Evolutionary conservation across 2,797 vertebrate genomes (phyloP), one percentile per base, ranked within the genome.

Genomic region (Pagetopsis macropterus): DNA sequence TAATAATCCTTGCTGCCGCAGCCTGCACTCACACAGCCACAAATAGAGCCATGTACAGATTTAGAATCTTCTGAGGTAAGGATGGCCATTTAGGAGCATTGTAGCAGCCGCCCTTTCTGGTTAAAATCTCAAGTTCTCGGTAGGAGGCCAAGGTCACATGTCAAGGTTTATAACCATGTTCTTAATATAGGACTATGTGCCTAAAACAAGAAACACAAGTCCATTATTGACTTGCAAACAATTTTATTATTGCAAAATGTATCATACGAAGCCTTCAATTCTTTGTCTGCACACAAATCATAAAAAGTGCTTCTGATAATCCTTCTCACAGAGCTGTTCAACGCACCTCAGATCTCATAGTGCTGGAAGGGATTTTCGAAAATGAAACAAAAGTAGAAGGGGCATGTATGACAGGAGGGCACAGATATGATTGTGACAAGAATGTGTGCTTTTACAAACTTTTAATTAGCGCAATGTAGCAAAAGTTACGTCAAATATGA

Each of bases 191-290:
- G 49, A 49, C 12, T 14, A 68, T 16, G 6, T 33, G 5, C 5
- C 5, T 16, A 37, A 7, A 57, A 2, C 72, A 79, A 68, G 11
- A 80, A 75, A 46, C 31, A 76, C 15, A 69, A 54, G 46, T 64
- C 37, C 57, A 27, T 37, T 17, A 23, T 48, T 65, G 57, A 84
- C 31, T 85, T 88, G 83, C 84, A 87, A 91, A 90, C 72, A 75
- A 59, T 84, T 92, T 91, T 92, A 88, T 92, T 94, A 89, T 91
- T 92, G 89, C 91, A 91, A 90, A 92, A 89, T 45, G 78, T 70
- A 71, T 76, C 75, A 82, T 78, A 71, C 70, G 80, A 87, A 88
- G 75, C 75, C 79, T 87, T 70, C 58, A 76, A 76, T 58, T 75
- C 70, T 73, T 52, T 69, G 55, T 79, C 71, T 82, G 83, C 88